phyloP scores from a whole-genome alignment of 2,888 invertebrate species.

The Lymantria monacha region DNA sequence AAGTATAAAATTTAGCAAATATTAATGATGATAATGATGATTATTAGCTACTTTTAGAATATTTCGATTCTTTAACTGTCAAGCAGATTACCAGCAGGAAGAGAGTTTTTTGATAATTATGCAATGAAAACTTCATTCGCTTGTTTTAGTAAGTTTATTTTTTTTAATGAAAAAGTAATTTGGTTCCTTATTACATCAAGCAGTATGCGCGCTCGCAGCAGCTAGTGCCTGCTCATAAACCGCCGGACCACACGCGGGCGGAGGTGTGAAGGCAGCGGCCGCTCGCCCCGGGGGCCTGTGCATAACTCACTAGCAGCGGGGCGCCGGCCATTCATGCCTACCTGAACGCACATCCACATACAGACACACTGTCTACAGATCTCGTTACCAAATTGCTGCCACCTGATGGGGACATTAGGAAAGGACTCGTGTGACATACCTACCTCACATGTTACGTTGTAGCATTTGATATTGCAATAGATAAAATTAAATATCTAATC shows the following conservation, averaged over 20 bases:
- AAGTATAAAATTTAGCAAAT: too few species aligned
- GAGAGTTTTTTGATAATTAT: too few species aligned
- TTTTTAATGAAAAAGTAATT: not conserved
- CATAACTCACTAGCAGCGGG: slow-evolving; percentile 80
- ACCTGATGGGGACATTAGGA: slow-evolving; percentile 12
- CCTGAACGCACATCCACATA: slow-evolving; percentile 61
- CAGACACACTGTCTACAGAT: slow-evolving; percentile 70
- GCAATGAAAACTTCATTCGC: too few species aligned
- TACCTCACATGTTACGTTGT: not conserved
- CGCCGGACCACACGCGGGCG: slow-evolving; percentile 80
- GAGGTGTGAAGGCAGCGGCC: slow-evolving; percentile 79
- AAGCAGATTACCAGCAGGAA: too few species aligned
- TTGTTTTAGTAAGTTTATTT: too few species aligned
- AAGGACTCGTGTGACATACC: slow-evolving; percentile 2
- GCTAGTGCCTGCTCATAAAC: slow-evolving; percentile 67
- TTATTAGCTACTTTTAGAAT: too few species aligned
- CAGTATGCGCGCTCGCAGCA: slow-evolving; percentile 55
- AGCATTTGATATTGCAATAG: not conserved
- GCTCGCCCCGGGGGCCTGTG: slow-evolving; percentile 71
- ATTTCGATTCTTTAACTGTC: too few species aligned
- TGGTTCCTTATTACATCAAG: slow-evolving; percentile 35
- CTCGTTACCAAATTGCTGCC: slow-evolving; percentile 36
- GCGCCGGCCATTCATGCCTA: slow-evolving; percentile 78
- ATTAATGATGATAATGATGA: too few species aligned
- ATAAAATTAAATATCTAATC: too few species aligned